Base-by-base conservation (phyloP, 2,888 invertebrate species). In the Priocnemis perturbator region DNA sequence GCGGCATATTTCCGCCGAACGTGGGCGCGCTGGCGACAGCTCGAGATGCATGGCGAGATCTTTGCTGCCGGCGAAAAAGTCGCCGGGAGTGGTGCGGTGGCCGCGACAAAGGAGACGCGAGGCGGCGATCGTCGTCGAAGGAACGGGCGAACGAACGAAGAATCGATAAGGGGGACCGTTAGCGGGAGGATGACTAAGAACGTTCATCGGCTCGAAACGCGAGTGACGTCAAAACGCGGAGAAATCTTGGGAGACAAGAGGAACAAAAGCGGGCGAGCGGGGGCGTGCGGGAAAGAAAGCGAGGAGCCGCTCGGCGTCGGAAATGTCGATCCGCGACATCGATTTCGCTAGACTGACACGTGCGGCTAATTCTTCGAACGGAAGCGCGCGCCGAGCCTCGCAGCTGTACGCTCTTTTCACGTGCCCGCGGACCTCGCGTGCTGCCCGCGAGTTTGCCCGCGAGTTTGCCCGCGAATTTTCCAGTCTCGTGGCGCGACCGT, bases 141-240 rank as follows among this genome's bases (percentile, higher is more conserved):
- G 23, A 55, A 7, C 20, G 61, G 70, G 56, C n/a, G 60, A 60
- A 7, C 20, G 61, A 72, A 59, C n/a, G 60, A 60, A 64, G 67
- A 69, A 78, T 77, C 77, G 73, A 78, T 79, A 81, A 77, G 68
- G 67, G 74, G 76, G 81, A 84, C 83, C 83, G 84, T 85, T 81
- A 84, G 77, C 71, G 81, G 73, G 63, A 74, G 67, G 78, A 84
- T 88, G 88, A 88, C 87, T 88, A 88, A 88, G 79, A 37, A 75
- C 82, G 85, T 84, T 84, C 84, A 81, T 83, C 85, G 85, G 82
- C 83, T 87, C 79, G 83, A 78, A 83, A 37, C 78, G 79, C 79
- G 78, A 82, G 81, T 87, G 87, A 87, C 87, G 86, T 85, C 85
- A 83, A 81, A 70, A 61, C n/a, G 50, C 50, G 50, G 47, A 21